phyloP scores from a whole-genome alignment of 1,140 invertebrate genomes.

The Capitella teleta region DNA sequence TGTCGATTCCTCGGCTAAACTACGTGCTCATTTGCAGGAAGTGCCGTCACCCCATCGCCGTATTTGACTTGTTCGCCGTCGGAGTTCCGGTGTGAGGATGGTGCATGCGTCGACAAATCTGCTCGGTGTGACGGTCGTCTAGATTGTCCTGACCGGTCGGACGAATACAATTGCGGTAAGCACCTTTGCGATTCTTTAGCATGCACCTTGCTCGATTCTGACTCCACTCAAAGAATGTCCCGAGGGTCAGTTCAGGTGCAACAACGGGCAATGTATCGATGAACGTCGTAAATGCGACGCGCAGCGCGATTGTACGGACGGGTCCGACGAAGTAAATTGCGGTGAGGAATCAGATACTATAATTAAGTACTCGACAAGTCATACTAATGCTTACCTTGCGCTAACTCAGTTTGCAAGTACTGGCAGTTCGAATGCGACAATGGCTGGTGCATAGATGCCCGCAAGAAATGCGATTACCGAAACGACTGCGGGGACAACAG shows the following conservation, averaged over 20 bases:
- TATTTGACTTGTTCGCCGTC: constrained; percentile 16
- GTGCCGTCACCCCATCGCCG: constrained; percentile 4
- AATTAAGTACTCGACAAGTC: no score
- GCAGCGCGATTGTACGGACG: constrained; percentile 68
- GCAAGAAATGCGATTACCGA: constrained; percentile 7
- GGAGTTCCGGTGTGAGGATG: constrained; percentile 43
- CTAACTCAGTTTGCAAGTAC: constrained; percentile 1
- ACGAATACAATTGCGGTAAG: constrained; percentile 74
- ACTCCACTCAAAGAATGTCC: background rate
- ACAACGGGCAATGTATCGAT: constrained; percentile 10
- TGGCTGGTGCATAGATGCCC: constrained; percentile 10
- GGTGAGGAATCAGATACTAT: no score
- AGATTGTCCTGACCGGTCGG: constrained; percentile 77
- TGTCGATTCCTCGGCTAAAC: no score
- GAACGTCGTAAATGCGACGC: constrained; percentile 56
- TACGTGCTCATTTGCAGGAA: no score
- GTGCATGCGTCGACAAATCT: constrained; percentile 22
- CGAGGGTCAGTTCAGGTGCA: constrained; percentile 7
- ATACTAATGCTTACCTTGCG: no score
- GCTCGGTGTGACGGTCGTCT: constrained; percentile 66
- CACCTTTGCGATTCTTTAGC: no score
- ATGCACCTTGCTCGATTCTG: no score
- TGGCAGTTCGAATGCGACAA: constrained; percentile 12
- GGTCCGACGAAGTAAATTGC: constrained; percentile 71
- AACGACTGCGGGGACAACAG: constrained; percentile 7